Conservation (phyloP, 2,888 invertebrate genomes). For the Metacarcinus magister region DNA sequence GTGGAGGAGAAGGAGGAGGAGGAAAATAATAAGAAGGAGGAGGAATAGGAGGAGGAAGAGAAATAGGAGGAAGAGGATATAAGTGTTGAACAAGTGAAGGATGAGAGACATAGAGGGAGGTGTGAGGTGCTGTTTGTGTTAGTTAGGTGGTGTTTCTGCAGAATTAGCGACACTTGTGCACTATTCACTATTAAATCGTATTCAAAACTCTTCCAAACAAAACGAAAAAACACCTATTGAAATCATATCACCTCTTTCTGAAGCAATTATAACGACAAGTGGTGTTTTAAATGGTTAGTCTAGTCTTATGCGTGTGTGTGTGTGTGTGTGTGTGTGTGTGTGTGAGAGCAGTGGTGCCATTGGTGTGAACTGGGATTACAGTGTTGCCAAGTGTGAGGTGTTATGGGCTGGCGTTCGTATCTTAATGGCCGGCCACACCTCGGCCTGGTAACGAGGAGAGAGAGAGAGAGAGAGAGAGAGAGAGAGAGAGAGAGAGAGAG, state of each 20-base stretch:
- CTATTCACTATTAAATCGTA: not conserved
- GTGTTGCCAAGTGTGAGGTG: not conserved
- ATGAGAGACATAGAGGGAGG: not conserved
- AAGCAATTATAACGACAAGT: not conserved
- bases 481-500: conserved; percentile 33
- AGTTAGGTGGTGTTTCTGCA: not conserved
- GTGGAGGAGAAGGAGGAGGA: not conserved
- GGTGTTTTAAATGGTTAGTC: not conserved
- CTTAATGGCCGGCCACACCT: conserved; percentile 6
- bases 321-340: conserved; percentile 35
- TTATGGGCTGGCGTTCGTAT: not conserved
- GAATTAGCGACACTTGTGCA: not conserved
- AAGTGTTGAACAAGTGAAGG: too few species aligned
- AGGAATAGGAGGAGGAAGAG: not conserved
- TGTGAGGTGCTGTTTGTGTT: not conserved
- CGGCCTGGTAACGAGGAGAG: not conserved
- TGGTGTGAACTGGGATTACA: not conserved
- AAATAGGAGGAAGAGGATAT: not conserved
- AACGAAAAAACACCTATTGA: not conserved
- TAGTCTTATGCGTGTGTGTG: not conserved
- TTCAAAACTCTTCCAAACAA: not conserved
- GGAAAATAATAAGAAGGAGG: not conserved
- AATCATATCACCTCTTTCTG: not conserved
- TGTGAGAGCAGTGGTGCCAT: not conserved
- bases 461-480: conserved; percentile 31